Evolutionary conservation across 2,113 vertebrate genomes (phyloP), one percentile per base, ranked within the genome.

Genomic region (Chinchilla lanigera): DNA sequence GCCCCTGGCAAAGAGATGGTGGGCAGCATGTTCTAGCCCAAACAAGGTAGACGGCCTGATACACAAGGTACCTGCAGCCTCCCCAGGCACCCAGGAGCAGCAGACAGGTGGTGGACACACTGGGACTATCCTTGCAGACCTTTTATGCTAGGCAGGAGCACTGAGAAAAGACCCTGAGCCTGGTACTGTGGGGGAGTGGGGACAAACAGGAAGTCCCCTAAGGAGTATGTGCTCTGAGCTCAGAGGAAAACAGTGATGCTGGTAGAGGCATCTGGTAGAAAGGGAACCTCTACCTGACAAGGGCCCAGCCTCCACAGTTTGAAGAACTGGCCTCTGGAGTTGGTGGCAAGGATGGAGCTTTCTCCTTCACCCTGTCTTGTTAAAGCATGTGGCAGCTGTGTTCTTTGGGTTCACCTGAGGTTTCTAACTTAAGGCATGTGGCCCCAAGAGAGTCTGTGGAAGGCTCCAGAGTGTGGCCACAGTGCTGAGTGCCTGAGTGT

Each of bases 31-130:
- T 22, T 1, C 24, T 63, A 26, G 33, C 38, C 58, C 52, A 44
- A 3, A 80, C 5, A 3, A 60, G 67, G 83, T 26, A 61, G 41
- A 30, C 75, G 56, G n/a, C 35, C 22, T 2, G 3, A 28, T 9
- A 7, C 6, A 19, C 3, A 0, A 56, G 47, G 41, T 5, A 1
- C n/a, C 35, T 28, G 0, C 33, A 3, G 22, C 24, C n/a, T 54
- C n/a, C 28, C 35, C 7, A 58, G 41, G 26, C 5, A 3, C 65
- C 86, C 65, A 58, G 65, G 44, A 61, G 6, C 17, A 8, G 54
- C 0, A 8, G 78, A 8, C 7, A 13, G 44, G n/a, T 67, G 87
- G 3, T 20, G 24, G 16, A 10, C 2, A 1, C 33, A 7, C 41
- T 3, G 0, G 2, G 16, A n/a, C 24, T 44, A 2, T 52, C 69